Percentiles rank a stretch among this genome's conserved stretches.
Evolutionary conservation across 2,797 vertebrate genomes (phyloP).

Genomic region (Alcedo quadribrachys): DNA sequence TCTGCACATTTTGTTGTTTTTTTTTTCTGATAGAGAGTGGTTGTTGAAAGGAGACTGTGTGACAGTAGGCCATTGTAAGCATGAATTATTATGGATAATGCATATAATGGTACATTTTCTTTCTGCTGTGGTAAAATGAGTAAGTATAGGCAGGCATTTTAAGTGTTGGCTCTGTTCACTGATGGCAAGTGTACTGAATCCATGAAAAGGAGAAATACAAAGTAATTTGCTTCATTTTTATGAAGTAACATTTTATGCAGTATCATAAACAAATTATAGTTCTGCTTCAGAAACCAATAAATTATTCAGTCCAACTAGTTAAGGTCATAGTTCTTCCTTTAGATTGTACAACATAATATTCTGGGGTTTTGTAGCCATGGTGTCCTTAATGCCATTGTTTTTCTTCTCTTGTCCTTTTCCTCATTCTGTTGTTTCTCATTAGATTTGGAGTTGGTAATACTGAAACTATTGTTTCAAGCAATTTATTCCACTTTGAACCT

Average conservation of each 20-base stretch:
- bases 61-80: not conserved
- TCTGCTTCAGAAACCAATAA: not conserved
- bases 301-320: not conserved
- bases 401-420: not conserved
- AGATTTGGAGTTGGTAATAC: not conserved
- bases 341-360: not conserved
- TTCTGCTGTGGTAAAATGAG: not conserved
- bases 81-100: not conserved
- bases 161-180: not conserved
- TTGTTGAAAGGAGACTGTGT: not conserved
- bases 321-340: not conserved
- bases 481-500: not conserved
- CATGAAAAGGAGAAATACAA: not conserved
- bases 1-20: not conserved
- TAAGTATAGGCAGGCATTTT: not conserved
- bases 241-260: not conserved
- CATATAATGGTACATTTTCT: not conserved
- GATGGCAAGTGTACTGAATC: not conserved
- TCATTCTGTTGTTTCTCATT: not conserved
- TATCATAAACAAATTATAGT: not conserved
- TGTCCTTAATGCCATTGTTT: not conserved
- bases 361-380: not conserved
- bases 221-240: not conserved
- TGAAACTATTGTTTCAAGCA: rapidly evolving
- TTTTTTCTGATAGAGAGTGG: not conserved